phyloP scores from a whole-genome alignment of 2,888 invertebrate species.

The Exephanes ischioxanthus region DNA sequence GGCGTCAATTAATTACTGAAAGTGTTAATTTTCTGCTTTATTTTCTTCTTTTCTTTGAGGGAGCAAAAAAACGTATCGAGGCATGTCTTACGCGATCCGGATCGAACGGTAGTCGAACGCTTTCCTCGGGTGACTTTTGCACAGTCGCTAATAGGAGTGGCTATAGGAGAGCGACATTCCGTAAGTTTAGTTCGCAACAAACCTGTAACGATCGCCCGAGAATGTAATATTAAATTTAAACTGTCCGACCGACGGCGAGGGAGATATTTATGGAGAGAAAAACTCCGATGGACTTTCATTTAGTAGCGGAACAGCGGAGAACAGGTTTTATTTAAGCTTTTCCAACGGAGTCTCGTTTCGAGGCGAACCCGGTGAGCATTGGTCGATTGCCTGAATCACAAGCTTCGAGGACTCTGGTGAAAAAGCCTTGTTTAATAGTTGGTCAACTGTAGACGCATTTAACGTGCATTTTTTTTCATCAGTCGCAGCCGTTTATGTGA shows the following conservation, averaged over 20 bases:
- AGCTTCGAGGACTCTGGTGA: not conserved
- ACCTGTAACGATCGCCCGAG: not conserved
- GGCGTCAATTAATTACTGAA: slow-evolving; percentile 4
- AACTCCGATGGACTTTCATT: slow-evolving; percentile 49
- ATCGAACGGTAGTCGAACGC: slow-evolving; percentile 5
- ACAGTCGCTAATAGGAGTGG: not conserved
- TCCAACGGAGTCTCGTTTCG: slow-evolving; percentile 30
- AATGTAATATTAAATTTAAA: slow-evolving; percentile 8
- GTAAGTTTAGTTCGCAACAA: not conserved
- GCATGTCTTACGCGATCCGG: not conserved
- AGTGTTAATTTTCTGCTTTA: not conserved
- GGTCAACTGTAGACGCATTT: not conserved
- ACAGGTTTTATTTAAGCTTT: slow-evolving; percentile 41
- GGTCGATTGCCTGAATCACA: not conserved
- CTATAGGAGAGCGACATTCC: not conserved
- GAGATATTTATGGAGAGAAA: not conserved
- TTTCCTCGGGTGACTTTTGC: not conserved
- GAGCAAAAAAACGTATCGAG: too few species aligned
- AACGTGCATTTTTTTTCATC: too few species aligned
- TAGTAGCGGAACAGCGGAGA: not conserved
- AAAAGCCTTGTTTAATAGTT: not conserved
- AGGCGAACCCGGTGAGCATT: not conserved
- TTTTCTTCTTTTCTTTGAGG: not conserved
- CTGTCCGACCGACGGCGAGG: not conserved
- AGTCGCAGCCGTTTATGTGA: too few species aligned